phyloP scores from a whole-genome alignment of 2,113 vertebrate species.

The Trichechus manatus region DNA sequence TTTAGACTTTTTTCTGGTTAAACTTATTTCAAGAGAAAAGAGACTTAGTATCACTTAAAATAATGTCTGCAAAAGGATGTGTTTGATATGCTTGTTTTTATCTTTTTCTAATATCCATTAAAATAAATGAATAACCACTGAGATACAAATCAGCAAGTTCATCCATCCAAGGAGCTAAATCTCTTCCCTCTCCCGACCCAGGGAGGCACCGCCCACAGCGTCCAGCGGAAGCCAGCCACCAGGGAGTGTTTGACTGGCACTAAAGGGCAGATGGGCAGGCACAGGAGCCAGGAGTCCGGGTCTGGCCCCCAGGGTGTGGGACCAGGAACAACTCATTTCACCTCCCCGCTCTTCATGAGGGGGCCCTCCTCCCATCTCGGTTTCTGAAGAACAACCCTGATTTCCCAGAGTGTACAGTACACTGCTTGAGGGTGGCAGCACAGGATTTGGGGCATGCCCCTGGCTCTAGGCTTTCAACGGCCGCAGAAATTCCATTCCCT shows the following conservation, averaged over 20 bases:
- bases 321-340: neutral
- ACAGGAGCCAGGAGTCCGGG: too few relatives aligned
- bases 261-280: rapidly evolving
- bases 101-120: neutral
- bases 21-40: neutral
- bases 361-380: neutral
- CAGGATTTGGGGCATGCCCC: rapidly evolving
- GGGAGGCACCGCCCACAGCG: rapidly evolving
- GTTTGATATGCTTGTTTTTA: neutral
- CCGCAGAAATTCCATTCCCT: neutral
- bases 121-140: neutral
- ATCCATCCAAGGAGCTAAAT: neutral
- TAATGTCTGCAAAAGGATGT: neutral
- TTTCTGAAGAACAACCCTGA: neutral
- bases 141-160: neutral
- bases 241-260: rapidly evolving
- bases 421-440: neutral
- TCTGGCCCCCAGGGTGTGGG: neutral
- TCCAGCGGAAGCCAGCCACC: neutral
- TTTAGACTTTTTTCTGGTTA: neutral
- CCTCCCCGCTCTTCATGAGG: neutral
- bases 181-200: too few relatives aligned
- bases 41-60: neutral
- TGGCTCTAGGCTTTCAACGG: neutral
- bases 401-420: rapidly evolving